Evolutionary conservation across 2,888 invertebrate species (phyloP).

Genomic region (Cryptops parisi): DNA sequence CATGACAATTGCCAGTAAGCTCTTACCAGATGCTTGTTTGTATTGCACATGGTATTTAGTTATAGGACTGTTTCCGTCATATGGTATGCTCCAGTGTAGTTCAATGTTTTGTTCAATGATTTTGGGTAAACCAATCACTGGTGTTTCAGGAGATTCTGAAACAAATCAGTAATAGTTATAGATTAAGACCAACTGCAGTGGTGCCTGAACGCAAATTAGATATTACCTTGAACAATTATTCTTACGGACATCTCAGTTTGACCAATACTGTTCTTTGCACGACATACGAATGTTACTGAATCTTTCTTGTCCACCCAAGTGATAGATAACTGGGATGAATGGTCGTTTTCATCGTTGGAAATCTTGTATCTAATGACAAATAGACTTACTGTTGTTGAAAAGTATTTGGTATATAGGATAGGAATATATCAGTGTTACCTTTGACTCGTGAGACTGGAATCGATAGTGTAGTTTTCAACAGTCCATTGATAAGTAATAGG

Average conservation of each 20-base stretch:
- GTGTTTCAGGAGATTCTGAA: constrained; percentile 1
- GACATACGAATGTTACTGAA: constrained; percentile 18
- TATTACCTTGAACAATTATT: constrained; percentile 15
- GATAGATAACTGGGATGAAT: constrained; percentile 13
- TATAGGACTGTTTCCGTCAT: constrained; percentile 79
- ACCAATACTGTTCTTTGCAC: constrained; percentile 14
- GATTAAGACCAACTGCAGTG: too few relatives aligned
- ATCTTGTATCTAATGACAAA: too few relatives aligned
- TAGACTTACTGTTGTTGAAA: too few relatives aligned
- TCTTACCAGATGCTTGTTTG: constrained; percentile 20
- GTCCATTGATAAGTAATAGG: background rate
- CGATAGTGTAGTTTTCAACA: background rate
- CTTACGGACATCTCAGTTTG: constrained; percentile 10
- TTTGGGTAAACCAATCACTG: background rate
- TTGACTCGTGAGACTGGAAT: background rate
- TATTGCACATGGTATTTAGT: constrained; percentile 81
- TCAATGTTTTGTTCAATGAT: constrained; percentile 47
- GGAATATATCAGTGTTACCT: too few relatives aligned
- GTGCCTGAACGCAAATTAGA: background rate
- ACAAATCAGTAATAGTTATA: background rate
- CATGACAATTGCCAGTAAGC: too few relatives aligned
- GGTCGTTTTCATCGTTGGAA: too few relatives aligned
- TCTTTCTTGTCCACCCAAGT: constrained; percentile 9
- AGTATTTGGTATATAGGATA: too few relatives aligned
- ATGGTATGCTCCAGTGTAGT: constrained; percentile 80